Evolutionary conservation across 2,888 invertebrate genomes (phyloP).

Genomic region (Callyntrura sp.): DNA sequence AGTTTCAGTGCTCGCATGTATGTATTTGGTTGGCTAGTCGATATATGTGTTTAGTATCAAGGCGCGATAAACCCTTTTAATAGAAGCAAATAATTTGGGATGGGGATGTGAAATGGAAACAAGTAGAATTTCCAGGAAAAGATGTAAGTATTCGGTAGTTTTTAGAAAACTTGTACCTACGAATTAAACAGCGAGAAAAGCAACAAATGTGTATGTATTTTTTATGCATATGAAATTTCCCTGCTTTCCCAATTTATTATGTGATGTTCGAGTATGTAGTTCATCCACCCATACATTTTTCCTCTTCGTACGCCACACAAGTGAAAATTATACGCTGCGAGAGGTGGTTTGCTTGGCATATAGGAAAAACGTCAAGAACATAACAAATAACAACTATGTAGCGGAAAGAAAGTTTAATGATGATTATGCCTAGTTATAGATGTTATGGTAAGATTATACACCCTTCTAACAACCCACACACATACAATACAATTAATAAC

Average conservation of each 20-base stretch:
- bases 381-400: background rate
- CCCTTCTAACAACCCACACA: no score
- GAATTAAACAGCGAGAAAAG: slow-evolving; percentile 34
- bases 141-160: no score
- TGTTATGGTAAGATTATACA: background rate
- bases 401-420: slow-evolving; percentile 29
- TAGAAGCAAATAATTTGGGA: background rate
- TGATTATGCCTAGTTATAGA: slow-evolving; percentile 32
- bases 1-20: no score
- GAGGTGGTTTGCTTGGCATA: background rate
- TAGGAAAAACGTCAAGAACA: background rate
- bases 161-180: background rate
- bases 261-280: background rate
- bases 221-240: slow-evolving; percentile 6
- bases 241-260: slow-evolving; percentile 18
- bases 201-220: slow-evolving; percentile 23
- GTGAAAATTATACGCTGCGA: slow-evolving; percentile 11
- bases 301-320: background rate
- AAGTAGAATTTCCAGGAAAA: background rate
- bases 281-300: background rate
- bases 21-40: background rate
- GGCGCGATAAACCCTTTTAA: background rate
- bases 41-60: background rate
- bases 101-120: no score
- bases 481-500: background rate